These are phyloP conservation scores for Callitettix versicolor DNA, from an alignment of 1,140 invertebrate species.

Conservation along the genomic window DNA sequence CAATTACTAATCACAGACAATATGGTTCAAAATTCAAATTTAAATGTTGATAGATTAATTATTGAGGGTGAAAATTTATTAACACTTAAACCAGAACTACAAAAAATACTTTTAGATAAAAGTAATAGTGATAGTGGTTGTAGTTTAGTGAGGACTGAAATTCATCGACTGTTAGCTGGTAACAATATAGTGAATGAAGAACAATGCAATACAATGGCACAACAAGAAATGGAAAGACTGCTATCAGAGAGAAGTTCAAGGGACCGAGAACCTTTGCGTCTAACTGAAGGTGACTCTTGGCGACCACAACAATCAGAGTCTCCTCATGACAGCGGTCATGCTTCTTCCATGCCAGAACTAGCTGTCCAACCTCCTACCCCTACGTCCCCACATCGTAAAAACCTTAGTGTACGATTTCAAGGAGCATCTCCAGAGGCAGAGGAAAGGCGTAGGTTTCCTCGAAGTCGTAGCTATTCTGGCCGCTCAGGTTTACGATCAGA, in stretches of 20 bases:
- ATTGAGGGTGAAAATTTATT: neutral
- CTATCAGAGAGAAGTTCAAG: constrained; percentile 36
- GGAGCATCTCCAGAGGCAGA: constrained; percentile 15
- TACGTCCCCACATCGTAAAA: constrained; percentile 14
- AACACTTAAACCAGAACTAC: constrained; percentile 4
- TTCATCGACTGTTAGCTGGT: too few species aligned
- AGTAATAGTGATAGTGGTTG: neutral
- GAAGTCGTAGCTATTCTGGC: constrained; percentile 16
- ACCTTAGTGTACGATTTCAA: constrained; percentile 15
- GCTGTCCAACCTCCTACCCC: constrained; percentile 28
- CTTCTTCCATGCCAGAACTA: constrained; percentile 57
- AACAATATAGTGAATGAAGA: too few species aligned
- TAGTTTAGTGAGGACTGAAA: too few species aligned
- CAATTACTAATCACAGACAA: constrained; percentile 5
- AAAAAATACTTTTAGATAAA: constrained; percentile 13
- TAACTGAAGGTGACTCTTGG: constrained; percentile 40
- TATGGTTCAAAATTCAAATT: neutral
- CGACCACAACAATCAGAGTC: constrained; percentile 28
- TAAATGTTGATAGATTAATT: constrained; percentile 8
- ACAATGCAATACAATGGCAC: constrained; percentile 11
- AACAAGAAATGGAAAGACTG: constrained; percentile 36
- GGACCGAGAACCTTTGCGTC: constrained; percentile 45
- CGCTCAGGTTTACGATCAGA: constrained; percentile 16
- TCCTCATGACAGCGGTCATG: constrained; percentile 32
- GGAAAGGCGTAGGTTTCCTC: constrained; percentile 3